These are phyloP conservation scores for Scelioninae gen. 1 DNA, from an alignment of 2,888 invertebrate species.

Conservation along the genomic window DNA sequence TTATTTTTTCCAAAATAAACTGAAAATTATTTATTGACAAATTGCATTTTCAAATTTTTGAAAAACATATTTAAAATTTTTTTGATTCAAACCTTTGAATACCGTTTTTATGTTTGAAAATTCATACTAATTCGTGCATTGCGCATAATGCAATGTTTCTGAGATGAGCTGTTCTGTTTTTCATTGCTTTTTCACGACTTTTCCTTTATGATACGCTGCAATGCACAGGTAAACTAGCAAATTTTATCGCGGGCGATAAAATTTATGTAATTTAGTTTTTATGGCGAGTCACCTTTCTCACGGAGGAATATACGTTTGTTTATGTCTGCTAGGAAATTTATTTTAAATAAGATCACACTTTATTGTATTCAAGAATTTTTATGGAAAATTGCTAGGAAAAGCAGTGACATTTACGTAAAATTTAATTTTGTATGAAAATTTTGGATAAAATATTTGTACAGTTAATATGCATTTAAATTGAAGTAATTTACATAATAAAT, in stretches of 20 bases:
- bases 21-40: no score
- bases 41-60: no score
- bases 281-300: background rate
- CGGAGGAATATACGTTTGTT: background rate
- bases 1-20: no score
- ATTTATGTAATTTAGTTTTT: constrained; percentile 23
- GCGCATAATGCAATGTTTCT: background rate
- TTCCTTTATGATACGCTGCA: constrained; percentile 8
- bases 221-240: constrained; percentile 4
- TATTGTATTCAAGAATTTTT: background rate
- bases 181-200: constrained; percentile 22
- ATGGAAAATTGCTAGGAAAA: background rate
- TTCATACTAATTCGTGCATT: no score
- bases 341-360: constrained; percentile 17
- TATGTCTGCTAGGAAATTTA: constrained; percentile 2
- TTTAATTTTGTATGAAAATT: no score
- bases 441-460: no score
- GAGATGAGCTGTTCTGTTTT: background rate
- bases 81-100: no score
- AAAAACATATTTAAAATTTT: no score
- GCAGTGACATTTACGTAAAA: no score
- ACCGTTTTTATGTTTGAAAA: no score
- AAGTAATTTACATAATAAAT: no score
- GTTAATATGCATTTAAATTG: no score
- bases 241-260: constrained; percentile 20